Evolutionary conservation across 2,888 invertebrate species (phyloP).

Genomic region (Hoplodrina blanda): DNA sequence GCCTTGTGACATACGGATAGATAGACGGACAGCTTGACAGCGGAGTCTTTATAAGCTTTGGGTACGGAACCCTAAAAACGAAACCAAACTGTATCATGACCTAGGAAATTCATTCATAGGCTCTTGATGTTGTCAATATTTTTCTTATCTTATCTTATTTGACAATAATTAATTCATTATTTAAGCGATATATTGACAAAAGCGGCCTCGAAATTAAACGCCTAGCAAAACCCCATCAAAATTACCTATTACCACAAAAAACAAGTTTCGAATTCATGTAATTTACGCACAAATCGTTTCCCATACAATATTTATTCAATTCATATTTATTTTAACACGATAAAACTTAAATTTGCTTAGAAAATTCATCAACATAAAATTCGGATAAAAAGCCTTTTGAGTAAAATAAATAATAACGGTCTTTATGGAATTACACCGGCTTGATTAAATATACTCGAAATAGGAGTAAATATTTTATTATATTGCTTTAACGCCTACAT

Average conservation of each 20-base stretch:
- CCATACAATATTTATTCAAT: conserved; percentile 10
- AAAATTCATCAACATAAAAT: conserved; percentile 6
- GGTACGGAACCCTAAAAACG: too few relatives aligned
- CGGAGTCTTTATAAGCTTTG: too few relatives aligned
- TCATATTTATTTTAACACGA: conserved; percentile 12
- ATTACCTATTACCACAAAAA: conserved; percentile 16
- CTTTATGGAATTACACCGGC: conserved; percentile 11
- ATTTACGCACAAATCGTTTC: conserved; percentile 21
- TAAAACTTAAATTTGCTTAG: neutral
- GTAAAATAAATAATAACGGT: conserved; percentile 21
- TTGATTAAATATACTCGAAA: conserved; percentile 33
- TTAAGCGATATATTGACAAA: conserved; percentile 13
- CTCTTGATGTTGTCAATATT: too few relatives aligned
- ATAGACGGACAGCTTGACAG: too few relatives aligned
- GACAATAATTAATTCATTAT: conserved; percentile 4
- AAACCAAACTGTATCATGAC: too few relatives aligned
- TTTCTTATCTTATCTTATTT: neutral
- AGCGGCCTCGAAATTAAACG: neutral
- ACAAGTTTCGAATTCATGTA: conserved; percentile 13
- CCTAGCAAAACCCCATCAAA: neutral
- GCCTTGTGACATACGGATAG: too few relatives aligned
- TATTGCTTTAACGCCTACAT: conserved; percentile 40
- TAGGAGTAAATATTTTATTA: conserved; percentile 47
- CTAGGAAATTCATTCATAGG: too few relatives aligned
- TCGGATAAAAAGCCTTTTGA: neutral